Evolutionary conservation across 2,113 vertebrate species (phyloP), one percentile per base, ranked within the genome.

Genomic region (Xyrauchen texanus): DNA sequence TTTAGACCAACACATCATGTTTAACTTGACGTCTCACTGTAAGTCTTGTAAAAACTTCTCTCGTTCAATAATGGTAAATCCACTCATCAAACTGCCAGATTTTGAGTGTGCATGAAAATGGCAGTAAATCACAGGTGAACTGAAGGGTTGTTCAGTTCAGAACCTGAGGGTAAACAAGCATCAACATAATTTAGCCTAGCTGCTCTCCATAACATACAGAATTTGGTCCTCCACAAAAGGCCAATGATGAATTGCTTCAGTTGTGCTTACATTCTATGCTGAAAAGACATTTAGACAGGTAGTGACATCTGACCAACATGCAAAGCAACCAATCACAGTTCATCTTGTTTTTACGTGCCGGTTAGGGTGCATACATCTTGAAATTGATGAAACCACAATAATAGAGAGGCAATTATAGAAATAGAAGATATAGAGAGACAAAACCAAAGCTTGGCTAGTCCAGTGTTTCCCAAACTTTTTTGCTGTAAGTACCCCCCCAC

Each of bases 131-230:
- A 85, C 78, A 84, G 75, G 83, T 69, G 7, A 8, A 83, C 81
- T 77, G 4, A 16, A 67, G 16, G 77, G 79, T 86, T 84, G 83
- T 57, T 78, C 8, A 66, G 21, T 89, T 86, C 80, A 86, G 53
- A 53, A 16, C 64, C 73, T 53, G 78, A 60, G 13, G 45, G 13
- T 45, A 57, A 60, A 42, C 52, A 52, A 51, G 0, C 7, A 45
- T 11, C 66, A 47, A 57, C 21, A 73, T 87, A 86, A 88, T 87
- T 62, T 68, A 85, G 69, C 85, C 81, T 82, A 81, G 83, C 82
- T 86, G 80, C 72, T 77, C 57, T 69, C 79, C 69, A 57, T 12
- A 2, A 71, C 68, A 60, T 47, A 51, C 34, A 73, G 7, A 68
- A 76, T 7, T 42, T n/a, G 13, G 62, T 34, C 62, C 69, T 49